A percentile compares a stretch with the other conserved stretches of the same genome.
Evolutionary conservation across 2,797 vertebrate genomes (phyloP).

Genomic region (Periophthalmus magnuspinnatus): DNA sequence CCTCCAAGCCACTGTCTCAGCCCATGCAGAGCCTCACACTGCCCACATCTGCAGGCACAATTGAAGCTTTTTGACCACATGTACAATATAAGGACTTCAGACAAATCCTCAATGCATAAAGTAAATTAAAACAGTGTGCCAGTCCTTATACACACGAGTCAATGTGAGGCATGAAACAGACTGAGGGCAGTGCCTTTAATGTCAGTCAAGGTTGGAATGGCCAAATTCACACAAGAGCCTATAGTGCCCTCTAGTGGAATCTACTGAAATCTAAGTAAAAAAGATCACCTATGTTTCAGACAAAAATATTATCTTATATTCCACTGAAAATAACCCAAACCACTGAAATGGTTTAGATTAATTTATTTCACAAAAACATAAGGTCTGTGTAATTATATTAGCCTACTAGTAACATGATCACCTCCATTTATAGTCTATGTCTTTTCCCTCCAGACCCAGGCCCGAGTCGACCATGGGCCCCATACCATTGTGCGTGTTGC

Average conservation of each 20-base stretch:
- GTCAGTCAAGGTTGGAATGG: background rate
- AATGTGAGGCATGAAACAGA: background rate
- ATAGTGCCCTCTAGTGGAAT: constrained; percentile 46
- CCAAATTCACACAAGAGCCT: background rate
- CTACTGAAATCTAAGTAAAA: background rate
- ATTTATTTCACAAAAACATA: no score
- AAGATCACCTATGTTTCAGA: background rate
- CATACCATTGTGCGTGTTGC: constrained; percentile 77
- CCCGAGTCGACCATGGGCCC: constrained; percentile 82
- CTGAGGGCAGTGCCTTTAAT: constrained; percentile 6
- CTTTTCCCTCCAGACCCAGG: constrained; percentile 75
- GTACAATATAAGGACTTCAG: constrained; percentile 31
- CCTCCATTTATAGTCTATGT: constrained; percentile 19
- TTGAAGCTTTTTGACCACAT: constrained; percentile 53
- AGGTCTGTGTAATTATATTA: no score
- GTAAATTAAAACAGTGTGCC: constrained; percentile 16
- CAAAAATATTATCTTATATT: background rate
- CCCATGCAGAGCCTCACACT: constrained; percentile 48
- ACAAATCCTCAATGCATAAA: constrained; percentile 17
- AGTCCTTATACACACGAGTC: constrained; percentile 22
- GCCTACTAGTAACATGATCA: background rate
- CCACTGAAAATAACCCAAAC: background rate
- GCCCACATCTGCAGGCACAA: constrained; percentile 55
- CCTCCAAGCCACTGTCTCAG: constrained; percentile 76
- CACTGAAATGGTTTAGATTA: background rate